Evolutionary conservation across 2,888 invertebrate genomes (phyloP).

Genomic region (Lepidocyrtoides sp.): DNA sequence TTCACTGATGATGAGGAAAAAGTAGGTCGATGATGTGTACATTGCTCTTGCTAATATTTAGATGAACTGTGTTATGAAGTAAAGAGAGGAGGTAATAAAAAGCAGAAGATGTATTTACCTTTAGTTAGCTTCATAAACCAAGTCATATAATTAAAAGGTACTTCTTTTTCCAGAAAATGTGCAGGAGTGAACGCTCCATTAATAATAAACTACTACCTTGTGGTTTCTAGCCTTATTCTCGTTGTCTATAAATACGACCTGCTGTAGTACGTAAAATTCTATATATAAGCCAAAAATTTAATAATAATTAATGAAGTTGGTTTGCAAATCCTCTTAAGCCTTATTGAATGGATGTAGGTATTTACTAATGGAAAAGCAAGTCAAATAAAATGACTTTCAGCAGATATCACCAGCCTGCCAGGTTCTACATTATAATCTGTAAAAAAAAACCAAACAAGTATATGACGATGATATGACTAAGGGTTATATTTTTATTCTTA

Average conservation of each 20-base stretch:
- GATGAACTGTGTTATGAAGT: neutral
- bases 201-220: neutral
- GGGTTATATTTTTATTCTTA: too few relatives aligned
- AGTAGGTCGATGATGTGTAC: conserved; percentile 42
- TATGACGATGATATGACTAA: too few relatives aligned
- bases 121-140: neutral
- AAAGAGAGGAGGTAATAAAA: neutral
- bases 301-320: neutral
- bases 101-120: neutral
- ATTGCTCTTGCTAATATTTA: neutral
- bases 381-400: too few relatives aligned
- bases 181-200: neutral
- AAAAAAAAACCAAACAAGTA: too few relatives aligned
- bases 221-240: neutral
- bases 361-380: too few relatives aligned
- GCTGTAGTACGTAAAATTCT: neutral
- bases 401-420: too few relatives aligned
- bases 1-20: neutral
- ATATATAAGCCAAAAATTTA: neutral
- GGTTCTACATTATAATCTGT: too few relatives aligned
- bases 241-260: neutral
- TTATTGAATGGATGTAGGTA: neutral
- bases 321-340: conserved; percentile 24
- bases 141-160: neutral
- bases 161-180: neutral